Percentiles rank a stretch among this genome's conserved stretches.
These are phyloP conservation scores for Atractosteus spatula DNA, from an alignment of 2,113 vertebrate genomes.

Conservation along the genomic window DNA sequence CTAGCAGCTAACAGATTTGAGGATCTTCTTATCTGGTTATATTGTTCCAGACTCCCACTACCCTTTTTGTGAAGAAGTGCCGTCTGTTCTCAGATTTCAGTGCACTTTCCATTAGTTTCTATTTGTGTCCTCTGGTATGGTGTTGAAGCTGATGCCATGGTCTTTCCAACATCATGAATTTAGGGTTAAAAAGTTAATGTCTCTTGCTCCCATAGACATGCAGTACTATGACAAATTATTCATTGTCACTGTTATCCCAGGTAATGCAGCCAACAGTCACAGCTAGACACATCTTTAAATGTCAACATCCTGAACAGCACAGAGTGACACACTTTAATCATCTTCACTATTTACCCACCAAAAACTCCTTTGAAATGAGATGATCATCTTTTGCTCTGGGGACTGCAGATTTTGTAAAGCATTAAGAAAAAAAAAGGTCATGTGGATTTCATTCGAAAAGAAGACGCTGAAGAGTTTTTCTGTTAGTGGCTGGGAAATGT, in stretches of 20 bases:
- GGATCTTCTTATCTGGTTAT: too few relatives aligned
- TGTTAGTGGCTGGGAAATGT: not conserved
- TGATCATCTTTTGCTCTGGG: not conserved
- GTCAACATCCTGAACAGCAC: conserved; percentile 9
- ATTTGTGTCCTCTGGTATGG: too few relatives aligned
- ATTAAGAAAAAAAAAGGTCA: conserved; percentile 16
- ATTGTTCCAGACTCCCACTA: too few relatives aligned
- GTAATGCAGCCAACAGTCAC: not conserved
- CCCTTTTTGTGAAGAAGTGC: too few relatives aligned
- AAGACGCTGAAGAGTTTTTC: not conserved
- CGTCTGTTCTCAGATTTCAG: too few relatives aligned
- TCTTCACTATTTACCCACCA: conserved; percentile 8
- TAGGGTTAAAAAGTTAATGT: too few relatives aligned
- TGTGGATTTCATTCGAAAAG: conserved; percentile 17
- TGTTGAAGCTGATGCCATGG: too few relatives aligned
- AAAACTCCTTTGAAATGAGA: conserved; percentile 34
- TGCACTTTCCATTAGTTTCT: too few relatives aligned
- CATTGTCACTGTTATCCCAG: conserved; percentile 6
- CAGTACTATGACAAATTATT: not conserved
- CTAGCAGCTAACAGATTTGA: too few relatives aligned
- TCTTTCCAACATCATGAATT: too few relatives aligned
- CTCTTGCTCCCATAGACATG: too few relatives aligned
- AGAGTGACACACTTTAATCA: conserved; percentile 8
- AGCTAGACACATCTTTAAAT: conserved; percentile 10
- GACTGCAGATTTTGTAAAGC: conserved; percentile 25